A percentile compares a stretch with the other conserved stretches of the same genome.
These are phyloP conservation scores for Amaurobius ferox DNA, from an alignment of 2,888 invertebrate species.

Conservation along the genomic window DNA sequence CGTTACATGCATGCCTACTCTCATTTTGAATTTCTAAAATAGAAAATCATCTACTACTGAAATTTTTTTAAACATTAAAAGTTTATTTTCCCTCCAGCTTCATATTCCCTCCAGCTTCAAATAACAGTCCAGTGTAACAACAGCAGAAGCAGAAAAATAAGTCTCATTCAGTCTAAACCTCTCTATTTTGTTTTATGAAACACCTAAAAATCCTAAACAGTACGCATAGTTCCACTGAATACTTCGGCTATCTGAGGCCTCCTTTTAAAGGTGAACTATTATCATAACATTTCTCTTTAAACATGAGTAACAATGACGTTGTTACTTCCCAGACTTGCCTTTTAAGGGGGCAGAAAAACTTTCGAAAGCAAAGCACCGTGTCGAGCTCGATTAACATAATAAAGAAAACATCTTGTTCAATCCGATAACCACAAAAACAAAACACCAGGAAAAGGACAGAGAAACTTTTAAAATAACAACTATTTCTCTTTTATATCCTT, in stretches of 20 bases:
- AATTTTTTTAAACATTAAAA: too few relatives aligned
- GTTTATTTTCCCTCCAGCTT: too few relatives aligned
- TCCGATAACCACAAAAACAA: slow-evolving; percentile 38
- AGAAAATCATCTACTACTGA: too few relatives aligned
- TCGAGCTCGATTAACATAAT: slow-evolving; percentile 9
- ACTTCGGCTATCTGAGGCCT: not conserved
- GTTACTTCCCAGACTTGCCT: not conserved
- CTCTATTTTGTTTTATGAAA: too few relatives aligned
- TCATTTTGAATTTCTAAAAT: too few relatives aligned
- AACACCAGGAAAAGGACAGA: not conserved
- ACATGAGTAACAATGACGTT: not conserved
- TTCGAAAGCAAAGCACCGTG: not conserved
- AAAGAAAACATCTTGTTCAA: not conserved
- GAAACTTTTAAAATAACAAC: slow-evolving; percentile 42
- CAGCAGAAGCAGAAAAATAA: too few relatives aligned
- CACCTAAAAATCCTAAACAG: too few relatives aligned
- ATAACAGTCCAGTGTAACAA: too few relatives aligned
- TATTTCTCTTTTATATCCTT: slow-evolving; percentile 22
- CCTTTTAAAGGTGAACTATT: not conserved
- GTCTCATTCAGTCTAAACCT: too few relatives aligned
- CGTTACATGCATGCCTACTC: too few relatives aligned
- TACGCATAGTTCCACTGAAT: too few relatives aligned
- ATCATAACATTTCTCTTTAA: not conserved
- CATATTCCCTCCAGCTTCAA: too few relatives aligned
- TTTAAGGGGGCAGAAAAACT: not conserved